A percentile compares a stretch with the other conserved stretches of the same genome.
Evolutionary conservation across 1,140 invertebrate species (phyloP).

Genomic region (Aphidius ervi): DNA sequence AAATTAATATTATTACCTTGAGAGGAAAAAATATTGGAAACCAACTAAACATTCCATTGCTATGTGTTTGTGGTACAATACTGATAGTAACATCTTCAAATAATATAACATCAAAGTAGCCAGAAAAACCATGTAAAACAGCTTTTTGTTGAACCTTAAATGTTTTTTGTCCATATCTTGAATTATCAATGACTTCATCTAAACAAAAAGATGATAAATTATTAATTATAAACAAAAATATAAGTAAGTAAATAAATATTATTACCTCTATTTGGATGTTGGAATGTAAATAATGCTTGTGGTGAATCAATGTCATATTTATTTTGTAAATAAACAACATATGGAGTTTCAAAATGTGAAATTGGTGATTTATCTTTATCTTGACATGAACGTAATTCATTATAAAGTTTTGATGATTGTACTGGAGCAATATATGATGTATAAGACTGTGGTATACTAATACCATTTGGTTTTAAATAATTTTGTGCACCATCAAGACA

Average conservation of each 20-base stretch:
- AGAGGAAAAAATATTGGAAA: conserved; percentile 95
- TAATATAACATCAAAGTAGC: conserved; percentile 88
- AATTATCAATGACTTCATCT: conserved; percentile 66
- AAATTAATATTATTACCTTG: conserved; percentile 53
- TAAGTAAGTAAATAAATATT: background rate
- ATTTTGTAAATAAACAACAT: conserved; percentile 91
- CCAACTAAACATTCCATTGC: conserved; percentile 92
- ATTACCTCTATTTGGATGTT: conserved; percentile 75
- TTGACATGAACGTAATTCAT: conserved; percentile 61
- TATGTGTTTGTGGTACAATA: conserved; percentile 84
- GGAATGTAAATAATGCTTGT: conserved; percentile 81
- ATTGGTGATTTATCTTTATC: conserved; percentile 60
- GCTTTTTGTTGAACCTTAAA: conserved; percentile 72
- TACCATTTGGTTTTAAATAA: conserved; percentile 83
- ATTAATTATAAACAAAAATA: background rate
- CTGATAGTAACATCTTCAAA: conserved; percentile 83
- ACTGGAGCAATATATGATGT: conserved; percentile 88
- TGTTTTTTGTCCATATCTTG: conserved; percentile 64
- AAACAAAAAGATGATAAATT: conserved; percentile 24
- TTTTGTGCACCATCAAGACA: conserved; percentile 93
- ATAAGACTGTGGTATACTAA: conserved; percentile 89
- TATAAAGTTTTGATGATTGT: conserved; percentile 72
- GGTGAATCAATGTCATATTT: conserved; percentile 77
- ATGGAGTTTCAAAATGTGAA: conserved; percentile 78
- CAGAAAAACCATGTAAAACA: conserved; percentile 88